These are phyloP conservation scores for Synanthedon vespiformis DNA, from an alignment of 2,888 invertebrate genomes.

Conservation along the genomic window DNA sequence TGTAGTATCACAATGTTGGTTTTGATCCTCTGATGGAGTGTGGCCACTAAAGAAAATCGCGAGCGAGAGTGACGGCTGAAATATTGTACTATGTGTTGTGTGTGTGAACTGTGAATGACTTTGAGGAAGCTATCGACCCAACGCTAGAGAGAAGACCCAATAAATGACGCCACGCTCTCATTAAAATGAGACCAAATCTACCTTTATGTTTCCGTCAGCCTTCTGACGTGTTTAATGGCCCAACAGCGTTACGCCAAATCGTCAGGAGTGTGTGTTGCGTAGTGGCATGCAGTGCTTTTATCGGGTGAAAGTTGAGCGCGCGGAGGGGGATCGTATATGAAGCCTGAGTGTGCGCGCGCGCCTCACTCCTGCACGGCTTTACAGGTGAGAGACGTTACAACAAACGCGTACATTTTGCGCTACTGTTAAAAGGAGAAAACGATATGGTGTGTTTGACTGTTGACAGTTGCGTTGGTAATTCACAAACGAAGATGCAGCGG, in stretches of 20 bases:
- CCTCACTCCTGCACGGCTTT: conserved; percentile 40
- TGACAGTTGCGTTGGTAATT: background rate
- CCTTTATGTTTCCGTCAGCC: background rate
- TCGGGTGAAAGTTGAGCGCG: conserved; percentile 44
- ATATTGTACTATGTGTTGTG: background rate
- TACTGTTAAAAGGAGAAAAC: conserved; percentile 11
- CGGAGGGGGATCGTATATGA: conserved; percentile 44
- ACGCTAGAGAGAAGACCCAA: too few relatives aligned
- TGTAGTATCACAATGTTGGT: background rate
- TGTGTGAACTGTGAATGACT: too few relatives aligned
- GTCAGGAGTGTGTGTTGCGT: conserved; percentile 27
- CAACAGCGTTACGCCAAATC: conserved; percentile 14
- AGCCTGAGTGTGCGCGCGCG: conserved; percentile 42
- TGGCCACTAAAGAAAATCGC: conserved; percentile 1
- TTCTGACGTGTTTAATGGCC: conserved; percentile 22
- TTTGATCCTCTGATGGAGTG: conserved; percentile 2
- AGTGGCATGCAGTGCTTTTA: conserved; percentile 30
- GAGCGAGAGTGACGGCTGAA: background rate
- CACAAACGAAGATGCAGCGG: conserved; percentile 33
- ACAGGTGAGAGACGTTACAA: conserved; percentile 42
- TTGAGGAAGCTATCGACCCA: too few relatives aligned
- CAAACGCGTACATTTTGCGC: background rate
- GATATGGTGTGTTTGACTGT: conserved; percentile 11
- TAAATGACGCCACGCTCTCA: too few relatives aligned
- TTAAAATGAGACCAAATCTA: too few relatives aligned